phyloP scores from a whole-genome alignment of 2,113 vertebrate species.

The Sinocyclocheilus rhinocerous region DNA sequence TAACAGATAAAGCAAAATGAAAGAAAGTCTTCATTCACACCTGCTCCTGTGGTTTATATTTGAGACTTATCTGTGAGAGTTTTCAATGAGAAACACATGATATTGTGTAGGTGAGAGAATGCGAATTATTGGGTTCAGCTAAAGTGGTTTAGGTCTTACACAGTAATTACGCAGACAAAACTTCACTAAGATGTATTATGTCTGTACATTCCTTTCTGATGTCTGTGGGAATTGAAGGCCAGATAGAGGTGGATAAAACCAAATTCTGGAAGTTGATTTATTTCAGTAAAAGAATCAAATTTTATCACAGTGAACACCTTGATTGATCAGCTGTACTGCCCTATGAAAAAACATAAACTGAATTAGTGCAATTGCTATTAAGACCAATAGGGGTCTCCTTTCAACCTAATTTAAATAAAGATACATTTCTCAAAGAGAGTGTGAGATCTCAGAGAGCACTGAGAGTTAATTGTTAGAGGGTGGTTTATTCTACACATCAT shows the following conservation, averaged over 20 bases:
- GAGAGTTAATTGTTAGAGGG: neutral
- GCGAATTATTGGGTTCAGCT: neutral
- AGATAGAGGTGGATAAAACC: neutral
- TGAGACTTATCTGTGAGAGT: neutral
- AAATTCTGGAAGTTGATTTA: neutral
- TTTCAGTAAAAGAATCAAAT: no score
- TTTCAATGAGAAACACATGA: neutral
- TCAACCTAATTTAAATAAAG: neutral
- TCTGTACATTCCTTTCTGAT: neutral
- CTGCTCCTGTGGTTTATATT: slow-evolving; percentile 24
- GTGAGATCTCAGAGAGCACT: neutral
- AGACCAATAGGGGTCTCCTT: neutral
- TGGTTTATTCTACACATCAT: neutral
- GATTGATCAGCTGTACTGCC: neutral
- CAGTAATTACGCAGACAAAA: no score
- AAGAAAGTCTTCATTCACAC: neutral
- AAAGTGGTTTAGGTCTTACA: no score
- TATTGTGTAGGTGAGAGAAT: neutral
- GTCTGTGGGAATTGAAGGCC: neutral
- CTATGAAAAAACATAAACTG: neutral
- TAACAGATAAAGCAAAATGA: neutral
- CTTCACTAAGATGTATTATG: neutral
- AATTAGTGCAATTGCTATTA: neutral
- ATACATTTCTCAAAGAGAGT: neutral
- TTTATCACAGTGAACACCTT: neutral